Evolutionary conservation across 2,888 invertebrate species (phyloP).

Genomic region (Drosophila paramelanica): DNA sequence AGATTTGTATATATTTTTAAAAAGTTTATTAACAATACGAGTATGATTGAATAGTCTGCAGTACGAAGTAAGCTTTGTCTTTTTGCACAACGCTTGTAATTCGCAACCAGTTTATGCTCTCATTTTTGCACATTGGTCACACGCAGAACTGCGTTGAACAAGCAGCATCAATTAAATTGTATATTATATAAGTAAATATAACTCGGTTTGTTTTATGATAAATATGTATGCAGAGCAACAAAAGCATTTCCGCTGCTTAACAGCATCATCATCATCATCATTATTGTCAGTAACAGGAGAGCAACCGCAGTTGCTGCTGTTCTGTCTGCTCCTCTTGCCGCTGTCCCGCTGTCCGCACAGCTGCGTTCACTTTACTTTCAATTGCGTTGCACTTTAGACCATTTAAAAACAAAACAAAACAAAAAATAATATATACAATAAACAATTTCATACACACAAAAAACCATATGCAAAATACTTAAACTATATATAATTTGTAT

Average conservation of each 20-base stretch:
- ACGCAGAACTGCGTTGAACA: constrained; percentile 14
- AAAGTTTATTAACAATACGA: too few relatives aligned
- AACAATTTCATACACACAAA: background rate
- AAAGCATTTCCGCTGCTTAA: constrained; percentile 68
- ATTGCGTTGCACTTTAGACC: constrained; percentile 61
- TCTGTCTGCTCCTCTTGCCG: background rate
- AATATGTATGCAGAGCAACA: constrained; percentile 59
- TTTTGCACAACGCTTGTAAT: background rate
- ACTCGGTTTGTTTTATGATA: constrained; percentile 39
- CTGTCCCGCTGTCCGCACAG: background rate
- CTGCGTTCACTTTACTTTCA: constrained; percentile 67
- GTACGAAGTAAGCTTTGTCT: too few relatives aligned
- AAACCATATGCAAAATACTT: background rate
- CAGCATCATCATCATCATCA: constrained; percentile 25
- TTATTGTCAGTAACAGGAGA: background rate
- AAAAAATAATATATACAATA: background rate
- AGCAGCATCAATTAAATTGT: constrained; percentile 44
- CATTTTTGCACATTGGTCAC: constrained; percentile 2
- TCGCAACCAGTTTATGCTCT: constrained; percentile 4
- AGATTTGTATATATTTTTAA: too few relatives aligned
- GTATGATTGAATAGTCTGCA: background rate
- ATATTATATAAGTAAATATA: constrained; percentile 8
- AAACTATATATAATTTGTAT: constrained; percentile 10
- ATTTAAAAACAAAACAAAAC: background rate
- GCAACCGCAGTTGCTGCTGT: constrained; percentile 7